Conservation (phyloP, 2,888 invertebrate species). For the Desoria tigrina region DNA sequence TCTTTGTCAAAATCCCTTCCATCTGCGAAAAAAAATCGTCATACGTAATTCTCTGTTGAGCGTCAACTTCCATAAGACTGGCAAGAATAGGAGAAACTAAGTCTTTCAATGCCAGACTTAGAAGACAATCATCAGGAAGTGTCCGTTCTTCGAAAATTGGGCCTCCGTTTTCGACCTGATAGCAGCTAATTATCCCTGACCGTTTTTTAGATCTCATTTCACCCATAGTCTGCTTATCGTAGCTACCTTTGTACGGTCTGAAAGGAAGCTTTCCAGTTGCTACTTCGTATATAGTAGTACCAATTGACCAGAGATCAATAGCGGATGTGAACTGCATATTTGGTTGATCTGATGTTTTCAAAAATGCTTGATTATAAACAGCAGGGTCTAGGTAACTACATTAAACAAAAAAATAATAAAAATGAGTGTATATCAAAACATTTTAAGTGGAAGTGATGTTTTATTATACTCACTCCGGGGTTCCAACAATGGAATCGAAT, state of each 20-base stretch:
- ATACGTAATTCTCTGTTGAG: slow-evolving; percentile 85
- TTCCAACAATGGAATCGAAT: slow-evolving; percentile 92
- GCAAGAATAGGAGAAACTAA: slow-evolving; percentile 86
- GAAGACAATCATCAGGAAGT: slow-evolving; percentile 79
- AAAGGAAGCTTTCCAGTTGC: slow-evolving; percentile 94
- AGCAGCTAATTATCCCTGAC: slow-evolving; percentile 84
- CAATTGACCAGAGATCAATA: slow-evolving; percentile 94
- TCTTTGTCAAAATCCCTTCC: slow-evolving; percentile 52
- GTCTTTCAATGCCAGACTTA: slow-evolving; percentile 78
- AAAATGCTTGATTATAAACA: slow-evolving; percentile 82
- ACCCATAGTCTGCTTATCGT: slow-evolving; percentile 81
- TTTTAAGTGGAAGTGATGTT: neutral
- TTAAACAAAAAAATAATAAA: neutral
- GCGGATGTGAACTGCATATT: slow-evolving; percentile 63
- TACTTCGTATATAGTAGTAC: slow-evolving; percentile 91
- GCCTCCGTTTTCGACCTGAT: slow-evolving; percentile 82
- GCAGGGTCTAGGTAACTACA: neutral
- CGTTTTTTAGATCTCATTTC: slow-evolving; percentile 91
- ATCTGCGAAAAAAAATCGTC: slow-evolving; percentile 84
- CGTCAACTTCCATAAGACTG: slow-evolving; percentile 84
- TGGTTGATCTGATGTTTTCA: slow-evolving; percentile 56
- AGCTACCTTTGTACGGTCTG: slow-evolving; percentile 87
- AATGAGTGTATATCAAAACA: neutral
- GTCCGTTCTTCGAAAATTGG: slow-evolving; percentile 86
- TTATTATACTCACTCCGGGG: slow-evolving; percentile 79